Conservation (phyloP, 2,113 vertebrate genomes). For the Notothenia rossii region DNA sequence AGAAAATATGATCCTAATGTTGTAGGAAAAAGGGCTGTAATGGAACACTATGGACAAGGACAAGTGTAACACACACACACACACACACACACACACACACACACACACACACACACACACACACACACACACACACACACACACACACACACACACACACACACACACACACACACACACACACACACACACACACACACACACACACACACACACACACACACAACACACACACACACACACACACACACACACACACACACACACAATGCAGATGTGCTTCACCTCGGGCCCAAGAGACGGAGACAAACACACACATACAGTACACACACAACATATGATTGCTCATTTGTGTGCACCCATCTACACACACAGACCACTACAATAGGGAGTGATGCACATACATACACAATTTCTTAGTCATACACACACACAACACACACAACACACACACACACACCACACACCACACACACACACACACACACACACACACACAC, state of each 20-base stretch:
- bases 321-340: background rate
- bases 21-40: too few relatives aligned
- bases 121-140: too few relatives aligned
- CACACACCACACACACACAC: constrained; percentile 11
- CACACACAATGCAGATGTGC: constrained; percentile 34
- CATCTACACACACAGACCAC: background rate
- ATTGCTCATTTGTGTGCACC: constrained; percentile 23
- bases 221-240: too few relatives aligned
- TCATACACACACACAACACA: background rate
- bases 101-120: too few relatives aligned
- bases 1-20: too few relatives aligned
- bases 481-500: constrained; percentile 3
- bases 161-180: too few relatives aligned
- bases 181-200: too few relatives aligned
- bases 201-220: too few relatives aligned
- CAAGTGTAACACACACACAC: too few relatives aligned
- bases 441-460: background rate
- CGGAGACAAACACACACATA: constrained; percentile 19
- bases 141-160: too few relatives aligned
- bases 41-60: background rate
- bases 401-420: background rate
- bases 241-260: too few relatives aligned
- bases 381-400: background rate
- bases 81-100: too few relatives aligned
- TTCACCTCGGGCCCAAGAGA: constrained; percentile 17